These are phyloP conservation scores for Incurvaria masculella DNA, from an alignment of 2,888 invertebrate genomes.

Conservation along the genomic window DNA sequence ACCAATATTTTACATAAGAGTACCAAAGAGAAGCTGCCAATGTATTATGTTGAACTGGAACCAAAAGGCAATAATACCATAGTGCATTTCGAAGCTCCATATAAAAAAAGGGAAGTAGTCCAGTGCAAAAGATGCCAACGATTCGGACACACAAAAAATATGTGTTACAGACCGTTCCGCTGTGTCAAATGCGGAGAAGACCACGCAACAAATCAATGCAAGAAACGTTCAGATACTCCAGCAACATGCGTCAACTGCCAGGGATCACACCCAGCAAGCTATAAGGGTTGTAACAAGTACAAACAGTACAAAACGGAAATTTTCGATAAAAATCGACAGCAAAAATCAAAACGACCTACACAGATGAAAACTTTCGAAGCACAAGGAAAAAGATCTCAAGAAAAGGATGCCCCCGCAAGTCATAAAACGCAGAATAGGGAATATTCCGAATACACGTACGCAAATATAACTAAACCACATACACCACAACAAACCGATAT, in stretches of 20 bases:
- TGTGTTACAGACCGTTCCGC: conserved; percentile 15
- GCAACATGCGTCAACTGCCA: conserved; percentile 15
- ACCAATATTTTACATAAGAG: neutral
- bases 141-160: conserved; percentile 18
- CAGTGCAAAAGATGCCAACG: conserved; percentile 18
- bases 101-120: conserved; percentile 15
- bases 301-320: conserved; percentile 12
- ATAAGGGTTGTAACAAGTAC: conserved; percentile 9
- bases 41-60: neutral
- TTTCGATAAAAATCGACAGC: neutral
- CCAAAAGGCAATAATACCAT: neutral
- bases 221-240: conserved; percentile 14
- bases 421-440: no score
- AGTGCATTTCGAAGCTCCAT: conserved; percentile 16
- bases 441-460: no score
- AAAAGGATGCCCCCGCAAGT: no score
- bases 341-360: neutral
- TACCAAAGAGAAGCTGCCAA: neutral
- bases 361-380: no score
- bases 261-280: conserved; percentile 15
- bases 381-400: no score
- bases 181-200: conserved; percentile 18
- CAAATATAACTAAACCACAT: no score
- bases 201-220: conserved; percentile 16
- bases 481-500: no score